A percentile compares a stretch with the other conserved stretches of the same genome.
These are phyloP conservation scores for Sinosuthora webbiana DNA, from an alignment of 2,113 vertebrate species.

Conservation along the genomic window DNA sequence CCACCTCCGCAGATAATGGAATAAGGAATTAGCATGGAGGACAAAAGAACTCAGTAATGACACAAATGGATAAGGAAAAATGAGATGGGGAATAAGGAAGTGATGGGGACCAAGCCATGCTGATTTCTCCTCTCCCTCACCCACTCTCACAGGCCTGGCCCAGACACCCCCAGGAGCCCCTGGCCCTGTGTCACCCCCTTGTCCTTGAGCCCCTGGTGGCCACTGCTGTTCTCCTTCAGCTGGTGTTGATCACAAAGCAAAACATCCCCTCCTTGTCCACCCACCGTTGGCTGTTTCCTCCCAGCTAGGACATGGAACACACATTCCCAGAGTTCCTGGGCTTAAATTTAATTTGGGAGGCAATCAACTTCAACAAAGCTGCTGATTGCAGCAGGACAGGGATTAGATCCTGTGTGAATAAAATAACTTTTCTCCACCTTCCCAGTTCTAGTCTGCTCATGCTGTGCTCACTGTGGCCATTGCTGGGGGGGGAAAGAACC, in stretches of 20 bases:
- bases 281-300: background rate
- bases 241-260: background rate
- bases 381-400: conserved; percentile 47
- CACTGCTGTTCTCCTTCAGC: background rate
- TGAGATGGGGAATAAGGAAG: background rate
- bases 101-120: accelerated
- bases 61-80: background rate
- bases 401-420: background rate
- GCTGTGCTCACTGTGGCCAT: background rate
- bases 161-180: background rate
- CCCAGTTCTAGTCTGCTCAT: background rate
- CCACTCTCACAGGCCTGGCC: background rate
- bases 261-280: background rate
- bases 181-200: background rate
- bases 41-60: conserved; percentile 30
- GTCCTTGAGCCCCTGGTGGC: background rate
- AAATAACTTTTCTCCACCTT: background rate
- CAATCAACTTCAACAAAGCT: conserved; percentile 26
- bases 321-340: background rate
- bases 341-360: conserved; percentile 47
- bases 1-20: conserved; percentile 24
- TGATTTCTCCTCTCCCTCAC: background rate
- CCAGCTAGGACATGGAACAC: background rate
- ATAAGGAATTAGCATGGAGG: conserved; percentile 44
- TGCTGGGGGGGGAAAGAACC: background rate